Evolutionary conservation across 2,797 vertebrate genomes (phyloP).

Genomic region (Propithecus perrieri): DNA sequence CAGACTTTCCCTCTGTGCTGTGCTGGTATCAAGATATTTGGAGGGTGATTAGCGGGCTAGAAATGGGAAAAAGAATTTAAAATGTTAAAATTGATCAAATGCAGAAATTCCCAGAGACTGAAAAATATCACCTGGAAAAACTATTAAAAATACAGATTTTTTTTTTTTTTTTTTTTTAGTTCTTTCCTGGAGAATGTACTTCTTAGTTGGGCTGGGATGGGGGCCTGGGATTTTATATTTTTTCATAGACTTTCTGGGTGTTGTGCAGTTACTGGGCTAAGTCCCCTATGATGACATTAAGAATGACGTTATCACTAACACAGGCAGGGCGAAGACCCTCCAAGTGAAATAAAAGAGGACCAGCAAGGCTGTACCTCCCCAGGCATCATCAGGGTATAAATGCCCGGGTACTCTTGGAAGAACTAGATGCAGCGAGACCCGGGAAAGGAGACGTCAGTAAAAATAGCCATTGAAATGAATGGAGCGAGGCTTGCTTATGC

Average conservation of each 20-base stretch:
- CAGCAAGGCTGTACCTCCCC: not conserved
- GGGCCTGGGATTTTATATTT: not conserved
- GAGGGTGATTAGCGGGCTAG: not conserved
- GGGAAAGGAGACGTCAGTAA: not conserved
- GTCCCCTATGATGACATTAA: not conserved
- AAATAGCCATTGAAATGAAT: not conserved
- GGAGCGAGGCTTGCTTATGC: not conserved
- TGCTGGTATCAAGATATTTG: not conserved
- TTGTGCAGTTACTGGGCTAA: not conserved
- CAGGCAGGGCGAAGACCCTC: not conserved
- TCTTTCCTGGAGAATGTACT: not conserved
- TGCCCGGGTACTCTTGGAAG: not conserved
- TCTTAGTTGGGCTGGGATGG: not conserved
- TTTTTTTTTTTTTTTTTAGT: not conserved
- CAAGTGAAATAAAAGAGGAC: not conserved
- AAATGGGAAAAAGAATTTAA: not conserved
- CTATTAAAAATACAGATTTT: not conserved
- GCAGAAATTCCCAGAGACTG: not conserved
- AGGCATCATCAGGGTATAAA: not conserved
- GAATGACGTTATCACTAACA: not conserved
- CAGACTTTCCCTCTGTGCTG: not conserved
- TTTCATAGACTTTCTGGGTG: not conserved
- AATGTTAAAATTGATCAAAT: not conserved
- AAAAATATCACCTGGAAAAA: conserved; percentile 46
- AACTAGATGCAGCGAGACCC: not conserved